Conservation (phyloP, 1,140 invertebrate species). For the Tetragonula clypearis region DNA sequence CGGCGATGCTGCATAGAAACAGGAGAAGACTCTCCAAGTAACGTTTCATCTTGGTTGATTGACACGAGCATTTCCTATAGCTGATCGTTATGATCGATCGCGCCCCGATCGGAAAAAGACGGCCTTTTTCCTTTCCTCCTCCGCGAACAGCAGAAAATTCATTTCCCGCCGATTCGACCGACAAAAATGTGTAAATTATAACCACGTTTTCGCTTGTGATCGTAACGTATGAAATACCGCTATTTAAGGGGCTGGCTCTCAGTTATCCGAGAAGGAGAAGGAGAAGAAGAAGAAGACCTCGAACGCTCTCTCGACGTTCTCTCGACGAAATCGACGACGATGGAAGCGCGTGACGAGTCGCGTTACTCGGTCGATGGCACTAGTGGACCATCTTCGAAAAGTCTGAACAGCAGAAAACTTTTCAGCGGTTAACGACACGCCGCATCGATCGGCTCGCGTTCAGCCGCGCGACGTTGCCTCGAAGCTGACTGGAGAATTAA, state of each 20-base stretch:
- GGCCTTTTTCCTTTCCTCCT: neutral
- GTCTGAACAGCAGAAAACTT: neutral
- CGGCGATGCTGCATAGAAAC: slow-evolving; percentile 12
- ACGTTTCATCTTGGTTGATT: slow-evolving; percentile 41
- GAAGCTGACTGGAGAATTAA: neutral
- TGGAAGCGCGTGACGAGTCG: neutral
- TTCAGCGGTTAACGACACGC: slow-evolving; percentile 20
- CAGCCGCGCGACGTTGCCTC: neutral
- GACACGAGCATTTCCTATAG: slow-evolving; percentile 24
- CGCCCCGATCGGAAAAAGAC: neutral
- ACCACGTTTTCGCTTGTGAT: slow-evolving; percentile 1
- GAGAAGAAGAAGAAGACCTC: neutral
- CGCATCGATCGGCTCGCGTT: neutral
- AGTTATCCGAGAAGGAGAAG: no score
- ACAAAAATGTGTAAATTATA: slow-evolving; percentile 13
- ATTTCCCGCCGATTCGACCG: slow-evolving; percentile 25
- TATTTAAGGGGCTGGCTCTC: neutral
- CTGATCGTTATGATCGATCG: slow-evolving; percentile 37
- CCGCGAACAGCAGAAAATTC: slow-evolving; percentile 25
- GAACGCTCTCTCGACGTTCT: neutral
- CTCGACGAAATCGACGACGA: neutral
- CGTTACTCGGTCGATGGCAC: neutral
- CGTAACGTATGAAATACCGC: neutral
- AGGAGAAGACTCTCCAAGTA: neutral
- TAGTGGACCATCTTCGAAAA: neutral